Evolutionary conservation across 2,888 invertebrate genomes (phyloP).

Genomic region (Mallateleia sp.): DNA sequence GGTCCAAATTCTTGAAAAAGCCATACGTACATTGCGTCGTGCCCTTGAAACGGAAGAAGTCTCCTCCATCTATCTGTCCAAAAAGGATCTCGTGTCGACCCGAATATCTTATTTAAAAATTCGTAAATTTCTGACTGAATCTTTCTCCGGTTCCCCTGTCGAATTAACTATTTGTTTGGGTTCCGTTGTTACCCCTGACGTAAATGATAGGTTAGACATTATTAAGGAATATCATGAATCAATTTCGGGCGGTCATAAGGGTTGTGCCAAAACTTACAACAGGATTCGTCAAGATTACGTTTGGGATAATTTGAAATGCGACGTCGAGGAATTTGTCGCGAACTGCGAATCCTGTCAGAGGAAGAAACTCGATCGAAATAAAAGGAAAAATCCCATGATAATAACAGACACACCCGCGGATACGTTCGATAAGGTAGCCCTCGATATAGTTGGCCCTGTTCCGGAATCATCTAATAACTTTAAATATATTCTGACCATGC

Average conservation of each 20-base stretch:
- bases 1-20: too few species aligned
- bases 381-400: conserved; percentile 15
- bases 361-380: neutral
- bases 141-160: too few species aligned
- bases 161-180: neutral
- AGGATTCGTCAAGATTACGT: neutral
- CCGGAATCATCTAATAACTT: neutral
- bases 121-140: too few species aligned
- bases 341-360: conserved; percentile 22
- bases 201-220: neutral
- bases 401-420: conserved; percentile 13
- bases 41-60: too few species aligned
- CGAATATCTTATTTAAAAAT: too few species aligned
- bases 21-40: too few species aligned
- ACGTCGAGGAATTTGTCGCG: conserved; percentile 1
- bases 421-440: conserved; percentile 2
- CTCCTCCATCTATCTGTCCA: too few species aligned
- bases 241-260: neutral
- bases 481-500: neutral
- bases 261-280: neutral
- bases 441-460: conserved; percentile 16
- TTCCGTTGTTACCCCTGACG: neutral
- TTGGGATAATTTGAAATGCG: conserved; percentile 1
- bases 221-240: neutral
- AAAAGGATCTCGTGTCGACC: too few species aligned